Evolutionary conservation across 2,113 vertebrate species (phyloP), one percentile per base, ranked within the genome.

Genomic region (Podarcis muralis): DNA sequence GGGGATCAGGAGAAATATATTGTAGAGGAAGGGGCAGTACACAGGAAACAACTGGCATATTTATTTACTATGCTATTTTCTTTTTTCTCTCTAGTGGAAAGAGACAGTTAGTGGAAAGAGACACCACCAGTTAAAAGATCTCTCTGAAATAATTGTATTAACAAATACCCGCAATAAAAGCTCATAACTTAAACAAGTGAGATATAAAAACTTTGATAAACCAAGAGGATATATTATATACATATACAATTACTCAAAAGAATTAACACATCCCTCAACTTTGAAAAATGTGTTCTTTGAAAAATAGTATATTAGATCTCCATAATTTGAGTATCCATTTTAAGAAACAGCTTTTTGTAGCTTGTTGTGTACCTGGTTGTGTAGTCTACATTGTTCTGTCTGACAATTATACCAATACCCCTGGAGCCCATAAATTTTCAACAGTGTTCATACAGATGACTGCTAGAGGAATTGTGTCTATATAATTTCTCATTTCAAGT

Each of bases 1-100:
- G 75, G 88, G 91, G 68, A 93, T 89, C 92, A 88, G 88, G 90
- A 93, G 87, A 94, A 93, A 92, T 85, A 93, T 88, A 57, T 92
- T 93, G 27, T 92, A 1, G 92, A 89, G 91, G 5, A 40, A n/a
- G 8, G 5, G 88, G 89, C 89, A 92, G 76, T 84, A 91, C 74
- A 87, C 92, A 82, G 80, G 62, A 89, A 92, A 89, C 48, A 94
- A 83, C 79, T 16, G 22, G 86, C 72, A 80, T 75, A 75, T n/a
- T 83, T 68, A 88, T 59, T 88, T 87, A 92, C 40, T 83, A 88
- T 22, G 89, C 83, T 85, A 37, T 32, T 90, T 93, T 92, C 82
- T 85, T 48, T 88, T 35, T 84, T 88, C 37, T 37, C 25, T 76
- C 25, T 66, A 23, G 6, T 48, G 30, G 32, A 65, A 20, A 72